Conservation (phyloP, 2,797 vertebrate genomes). For the Anolis apletophallus region DNA sequence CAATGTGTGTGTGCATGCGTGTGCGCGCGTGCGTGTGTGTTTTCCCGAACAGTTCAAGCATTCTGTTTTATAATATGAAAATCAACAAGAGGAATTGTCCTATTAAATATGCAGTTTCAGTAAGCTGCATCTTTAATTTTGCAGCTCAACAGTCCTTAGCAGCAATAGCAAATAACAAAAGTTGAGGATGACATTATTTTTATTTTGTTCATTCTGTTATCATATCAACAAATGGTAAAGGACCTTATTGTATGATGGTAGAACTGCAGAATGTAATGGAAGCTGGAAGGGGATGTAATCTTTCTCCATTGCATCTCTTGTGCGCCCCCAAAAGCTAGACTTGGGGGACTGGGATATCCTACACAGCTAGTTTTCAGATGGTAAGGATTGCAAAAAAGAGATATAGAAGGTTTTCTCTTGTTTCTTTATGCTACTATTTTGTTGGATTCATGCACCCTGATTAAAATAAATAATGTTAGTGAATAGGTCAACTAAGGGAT, state of each 20-base stretch:
- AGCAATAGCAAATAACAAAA: not conserved
- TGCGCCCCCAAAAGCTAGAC: not conserved
- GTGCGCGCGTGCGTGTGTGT: conserved; percentile 41
- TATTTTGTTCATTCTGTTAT: not conserved
- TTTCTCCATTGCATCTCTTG: not conserved
- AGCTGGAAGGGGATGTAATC: not conserved
- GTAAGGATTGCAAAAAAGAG: not conserved
- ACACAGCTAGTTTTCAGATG: not conserved
- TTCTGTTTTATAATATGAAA: conserved; percentile 29
- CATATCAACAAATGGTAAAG: not conserved
- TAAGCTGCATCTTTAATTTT: conserved; percentile 2
- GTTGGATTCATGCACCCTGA: not conserved
- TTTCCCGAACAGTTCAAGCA: conserved; percentile 23
- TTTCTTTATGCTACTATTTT: not conserved
- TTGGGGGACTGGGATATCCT: not conserved
- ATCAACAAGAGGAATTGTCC: conserved; percentile 34
- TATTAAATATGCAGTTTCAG: conserved; percentile 29
- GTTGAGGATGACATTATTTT: not conserved
- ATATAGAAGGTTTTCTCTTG: not conserved
- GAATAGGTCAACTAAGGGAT: conserved; percentile 6
- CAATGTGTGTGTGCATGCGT: too few relatives aligned
- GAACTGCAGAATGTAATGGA: not conserved
- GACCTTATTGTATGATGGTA: not conserved
- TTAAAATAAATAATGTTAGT: conserved; percentile 1
- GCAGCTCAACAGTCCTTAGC: conserved; percentile 23